A percentile compares a stretch with the other conserved stretches of the same genome.
These are phyloP conservation scores for Anguilla megastoma DNA, from an alignment of 2,797 vertebrate genomes.

Conservation along the genomic window DNA sequence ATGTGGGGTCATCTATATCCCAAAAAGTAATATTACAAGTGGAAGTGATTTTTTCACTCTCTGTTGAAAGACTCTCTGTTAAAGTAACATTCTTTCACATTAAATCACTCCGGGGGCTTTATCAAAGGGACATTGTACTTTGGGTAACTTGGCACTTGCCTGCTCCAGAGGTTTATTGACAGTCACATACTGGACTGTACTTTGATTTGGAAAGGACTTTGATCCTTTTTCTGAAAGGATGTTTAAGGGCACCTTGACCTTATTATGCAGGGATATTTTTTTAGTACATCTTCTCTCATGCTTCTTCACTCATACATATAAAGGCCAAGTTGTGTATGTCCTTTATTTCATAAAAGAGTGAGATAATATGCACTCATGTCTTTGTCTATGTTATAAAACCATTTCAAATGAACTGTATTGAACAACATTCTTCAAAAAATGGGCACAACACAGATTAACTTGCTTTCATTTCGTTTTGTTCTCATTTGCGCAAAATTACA, in stretches of 20 bases:
- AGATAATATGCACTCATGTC: neutral
- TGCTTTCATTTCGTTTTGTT: neutral
- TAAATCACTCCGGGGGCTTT: neutral
- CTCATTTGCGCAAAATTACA: neutral
- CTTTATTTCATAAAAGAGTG: neutral
- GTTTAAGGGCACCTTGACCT: neutral
- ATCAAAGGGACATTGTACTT: neutral
- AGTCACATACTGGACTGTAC: neutral
- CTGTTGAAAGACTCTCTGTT: constrained; percentile 15
- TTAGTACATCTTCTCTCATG: neutral
- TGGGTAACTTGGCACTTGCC: neutral
- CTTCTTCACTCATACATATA: neutral
- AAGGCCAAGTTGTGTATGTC: neutral
- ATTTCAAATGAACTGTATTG: neutral
- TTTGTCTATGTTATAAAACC: neutral
- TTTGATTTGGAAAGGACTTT: neutral
- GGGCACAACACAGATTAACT: neutral
- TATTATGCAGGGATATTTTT: neutral
- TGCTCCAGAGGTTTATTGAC: neutral
- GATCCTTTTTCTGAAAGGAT: neutral
- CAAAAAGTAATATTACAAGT: neutral
- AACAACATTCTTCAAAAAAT: neutral
- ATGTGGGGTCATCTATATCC: constrained; percentile 40
- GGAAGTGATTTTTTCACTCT: neutral
- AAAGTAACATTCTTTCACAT: neutral